Evolutionary conservation across 2,113 vertebrate genomes (phyloP).

Genomic region (Pyxicephalus adspersus): DNA sequence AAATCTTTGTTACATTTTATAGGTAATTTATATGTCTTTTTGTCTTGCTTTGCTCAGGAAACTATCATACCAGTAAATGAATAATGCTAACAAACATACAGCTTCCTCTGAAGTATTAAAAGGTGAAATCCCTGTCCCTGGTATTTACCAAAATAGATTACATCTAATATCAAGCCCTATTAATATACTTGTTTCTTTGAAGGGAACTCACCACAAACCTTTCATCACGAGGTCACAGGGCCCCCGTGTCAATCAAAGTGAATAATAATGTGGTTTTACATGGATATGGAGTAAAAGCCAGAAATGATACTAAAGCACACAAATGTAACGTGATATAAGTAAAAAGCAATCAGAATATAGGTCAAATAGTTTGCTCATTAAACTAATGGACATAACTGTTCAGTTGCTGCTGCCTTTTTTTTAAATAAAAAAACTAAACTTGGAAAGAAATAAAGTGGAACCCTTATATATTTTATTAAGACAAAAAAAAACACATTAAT

Average conservation of each 20-base stretch:
- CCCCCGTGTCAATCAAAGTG: conserved; percentile 36
- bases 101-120: conserved; percentile 8
- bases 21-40: not conserved
- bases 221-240: conserved; percentile 4
- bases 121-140: not conserved
- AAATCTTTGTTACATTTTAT: no score
- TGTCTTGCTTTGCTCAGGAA: not conserved
- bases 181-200: conserved; percentile 5
- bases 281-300: conserved; percentile 18
- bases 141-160: conserved; percentile 21
- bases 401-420: not conserved
- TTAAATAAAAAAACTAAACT: not conserved
- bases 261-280: conserved; percentile 16
- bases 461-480: no score
- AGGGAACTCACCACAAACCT: conserved; percentile 13
- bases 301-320: not conserved
- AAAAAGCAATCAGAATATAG: conserved; percentile 7
- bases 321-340: conserved; percentile 26
- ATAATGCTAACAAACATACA: conserved; percentile 17
- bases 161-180: conserved; percentile 17
- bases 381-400: not conserved
- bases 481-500: no score
- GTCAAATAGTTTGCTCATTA: not conserved
- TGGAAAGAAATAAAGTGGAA: not conserved
- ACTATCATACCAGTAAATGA: conserved; percentile 18